These are phyloP conservation scores for Salvator merianae DNA, from an alignment of 2,113 vertebrate species.

Conservation along the genomic window DNA sequence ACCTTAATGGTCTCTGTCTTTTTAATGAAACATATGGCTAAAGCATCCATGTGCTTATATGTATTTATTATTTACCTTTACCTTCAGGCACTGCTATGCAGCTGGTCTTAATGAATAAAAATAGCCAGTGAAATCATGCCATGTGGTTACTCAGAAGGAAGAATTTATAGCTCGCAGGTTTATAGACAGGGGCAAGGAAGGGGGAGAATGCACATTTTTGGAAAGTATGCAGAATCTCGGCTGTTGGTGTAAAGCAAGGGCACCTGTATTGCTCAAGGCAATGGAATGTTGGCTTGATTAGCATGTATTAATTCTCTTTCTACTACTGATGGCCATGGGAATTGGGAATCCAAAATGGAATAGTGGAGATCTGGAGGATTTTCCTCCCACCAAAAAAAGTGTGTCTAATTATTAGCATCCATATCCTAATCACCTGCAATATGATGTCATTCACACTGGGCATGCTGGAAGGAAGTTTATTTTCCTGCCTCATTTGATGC, in stretches of 20 bases:
- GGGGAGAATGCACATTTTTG: constrained; percentile 49
- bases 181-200: constrained; percentile 54
- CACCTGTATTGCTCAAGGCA: constrained; percentile 67
- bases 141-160: constrained; percentile 65
- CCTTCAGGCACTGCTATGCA: constrained; percentile 69
- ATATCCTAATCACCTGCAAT: constrained; percentile 1
- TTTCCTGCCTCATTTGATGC: constrained; percentile 16
- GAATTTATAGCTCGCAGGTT: constrained; percentile 69
- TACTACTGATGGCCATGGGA: constrained; percentile 42
- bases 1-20: constrained; percentile 69
- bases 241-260: constrained; percentile 55
- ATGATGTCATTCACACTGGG: constrained; percentile 35
- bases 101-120: constrained; percentile 77
- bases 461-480: neutral
- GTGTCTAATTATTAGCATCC: constrained; percentile 5
- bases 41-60: constrained; percentile 49
- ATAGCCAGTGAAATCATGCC: constrained; percentile 67
- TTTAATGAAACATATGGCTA: constrained; percentile 70
- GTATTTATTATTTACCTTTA: constrained; percentile 63
- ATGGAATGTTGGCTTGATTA: constrained; percentile 53
- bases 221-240: constrained; percentile 58
- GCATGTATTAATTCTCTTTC: constrained; percentile 56
- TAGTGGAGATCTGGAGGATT: constrained; percentile 1
- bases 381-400: neutral
- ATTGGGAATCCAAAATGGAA: constrained; percentile 5